Conservation (phyloP, 2,888 invertebrate genomes). For the Melolontha melolontha region DNA sequence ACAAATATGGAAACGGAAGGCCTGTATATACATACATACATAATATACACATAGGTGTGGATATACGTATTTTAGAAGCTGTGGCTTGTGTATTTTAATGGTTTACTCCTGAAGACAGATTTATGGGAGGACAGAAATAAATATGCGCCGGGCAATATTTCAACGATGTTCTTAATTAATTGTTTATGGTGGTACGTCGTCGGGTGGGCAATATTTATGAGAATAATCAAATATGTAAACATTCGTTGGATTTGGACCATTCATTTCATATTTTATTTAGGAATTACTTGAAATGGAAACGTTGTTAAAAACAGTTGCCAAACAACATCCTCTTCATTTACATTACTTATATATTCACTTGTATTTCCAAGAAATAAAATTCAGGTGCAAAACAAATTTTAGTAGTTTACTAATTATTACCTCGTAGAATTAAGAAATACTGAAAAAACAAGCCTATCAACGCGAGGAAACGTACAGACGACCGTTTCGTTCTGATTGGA, state of each 20-base stretch:
- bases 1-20: neutral
- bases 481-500: too few species aligned
- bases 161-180: constrained; percentile 55
- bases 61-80: constrained; percentile 25
- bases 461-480: too few species aligned
- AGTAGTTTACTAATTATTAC: too few species aligned
- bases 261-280: too few species aligned
- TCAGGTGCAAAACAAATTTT: too few species aligned
- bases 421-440: too few species aligned
- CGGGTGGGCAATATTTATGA: constrained; percentile 52
- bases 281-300: too few species aligned
- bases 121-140: constrained; percentile 47
- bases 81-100: constrained; percentile 20
- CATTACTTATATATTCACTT: too few species aligned
- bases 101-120: constrained; percentile 46
- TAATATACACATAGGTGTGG: neutral
- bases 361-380: too few species aligned
- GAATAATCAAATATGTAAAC: constrained; percentile 29
- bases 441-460: too few species aligned
- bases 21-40: neutral
- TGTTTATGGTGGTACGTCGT: constrained; percentile 51
- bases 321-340: too few species aligned
- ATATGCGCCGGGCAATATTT: constrained; percentile 50
- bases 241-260: neutral
- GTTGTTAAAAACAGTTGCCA: too few species aligned